These are phyloP conservation scores for Pediacus dermestoides DNA, from an alignment of 2,888 invertebrate genomes.

Conservation along the genomic window DNA sequence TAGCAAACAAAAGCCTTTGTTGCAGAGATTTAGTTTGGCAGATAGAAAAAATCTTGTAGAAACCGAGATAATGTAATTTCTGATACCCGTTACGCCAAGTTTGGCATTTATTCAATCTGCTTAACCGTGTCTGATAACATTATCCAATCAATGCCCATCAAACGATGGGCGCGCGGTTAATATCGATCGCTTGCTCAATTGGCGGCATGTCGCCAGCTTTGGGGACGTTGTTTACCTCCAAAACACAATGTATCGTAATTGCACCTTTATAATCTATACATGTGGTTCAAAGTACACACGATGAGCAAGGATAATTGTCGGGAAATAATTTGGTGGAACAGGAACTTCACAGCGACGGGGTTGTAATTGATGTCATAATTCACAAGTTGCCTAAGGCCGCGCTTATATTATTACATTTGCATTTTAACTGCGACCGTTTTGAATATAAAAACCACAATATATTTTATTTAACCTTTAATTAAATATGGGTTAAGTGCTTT, in stretches of 20 bases:
- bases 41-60: neutral
- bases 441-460: constrained; percentile 34
- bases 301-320: constrained; percentile 30
- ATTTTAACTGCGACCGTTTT: constrained; percentile 34
- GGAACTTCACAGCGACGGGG: constrained; percentile 25
- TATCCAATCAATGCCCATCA: constrained; percentile 36
- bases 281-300: constrained; percentile 15
- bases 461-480: constrained; percentile 38
- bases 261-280: constrained; percentile 11
- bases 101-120: constrained; percentile 33
- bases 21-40: constrained; percentile 1
- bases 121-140: constrained; percentile 32
- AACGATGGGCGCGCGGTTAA: constrained; percentile 24
- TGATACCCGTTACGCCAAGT: constrained; percentile 21
- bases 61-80: constrained; percentile 17
- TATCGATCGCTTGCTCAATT: constrained; percentile 20
- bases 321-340: constrained; percentile 32
- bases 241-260: constrained; percentile 24
- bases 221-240: constrained; percentile 16
- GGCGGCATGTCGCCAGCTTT: constrained; percentile 13
- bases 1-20: constrained; percentile 2
- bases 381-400: constrained; percentile 30
- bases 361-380: constrained; percentile 35
- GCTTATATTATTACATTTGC: constrained; percentile 39
- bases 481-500: constrained; percentile 29